These are phyloP conservation scores for Drosophila maculinotata DNA, from an alignment of 2,888 invertebrate species.

Conservation along the genomic window DNA sequence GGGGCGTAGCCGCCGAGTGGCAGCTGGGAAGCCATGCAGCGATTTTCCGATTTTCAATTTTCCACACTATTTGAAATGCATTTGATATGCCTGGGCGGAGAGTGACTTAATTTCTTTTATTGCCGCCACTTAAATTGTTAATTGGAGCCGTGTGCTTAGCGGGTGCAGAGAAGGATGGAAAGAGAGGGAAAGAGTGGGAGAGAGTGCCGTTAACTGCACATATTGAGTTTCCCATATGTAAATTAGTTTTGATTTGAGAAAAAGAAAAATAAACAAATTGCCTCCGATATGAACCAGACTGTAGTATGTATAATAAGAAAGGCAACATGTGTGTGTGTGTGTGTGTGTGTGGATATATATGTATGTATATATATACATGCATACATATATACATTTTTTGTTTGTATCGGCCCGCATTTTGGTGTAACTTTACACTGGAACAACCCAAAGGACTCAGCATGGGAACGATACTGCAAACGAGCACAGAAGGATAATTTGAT, in stretches of 20 bases:
- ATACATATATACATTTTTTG: too few relatives aligned
- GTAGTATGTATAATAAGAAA: conserved; percentile 8
- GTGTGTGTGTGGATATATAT: conserved; percentile 26
- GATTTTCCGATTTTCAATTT: conserved; percentile 52
- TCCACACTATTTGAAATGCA: conserved; percentile 39
- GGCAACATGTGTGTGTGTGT: conserved; percentile 1
- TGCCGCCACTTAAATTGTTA: conserved; percentile 68
- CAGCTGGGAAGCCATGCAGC: conserved; percentile 40
- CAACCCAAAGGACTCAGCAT: conserved; percentile 18
- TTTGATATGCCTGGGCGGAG: conserved; percentile 26
- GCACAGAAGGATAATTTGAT: conserved; percentile 24
- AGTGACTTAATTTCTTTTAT: conserved; percentile 64
- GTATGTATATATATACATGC: too few relatives aligned
- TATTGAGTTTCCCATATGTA: conserved; percentile 61
- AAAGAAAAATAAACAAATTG: conserved; percentile 52
- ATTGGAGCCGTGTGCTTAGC: conserved; percentile 52
- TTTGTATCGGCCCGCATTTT: conserved; percentile 58
- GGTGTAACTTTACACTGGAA: conserved; percentile 64
- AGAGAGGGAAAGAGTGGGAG: background rate
- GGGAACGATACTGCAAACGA: conserved; percentile 5
- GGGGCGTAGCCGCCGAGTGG: conserved; percentile 8
- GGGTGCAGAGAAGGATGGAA: background rate
- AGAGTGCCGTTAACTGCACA: conserved; percentile 4
- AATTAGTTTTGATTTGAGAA: conserved; percentile 54
- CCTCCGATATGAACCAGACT: conserved; percentile 44